These are phyloP conservation scores for Megalops cyprinoides DNA, from an alignment of 2,797 vertebrate genomes.

Conservation along the genomic window DNA sequence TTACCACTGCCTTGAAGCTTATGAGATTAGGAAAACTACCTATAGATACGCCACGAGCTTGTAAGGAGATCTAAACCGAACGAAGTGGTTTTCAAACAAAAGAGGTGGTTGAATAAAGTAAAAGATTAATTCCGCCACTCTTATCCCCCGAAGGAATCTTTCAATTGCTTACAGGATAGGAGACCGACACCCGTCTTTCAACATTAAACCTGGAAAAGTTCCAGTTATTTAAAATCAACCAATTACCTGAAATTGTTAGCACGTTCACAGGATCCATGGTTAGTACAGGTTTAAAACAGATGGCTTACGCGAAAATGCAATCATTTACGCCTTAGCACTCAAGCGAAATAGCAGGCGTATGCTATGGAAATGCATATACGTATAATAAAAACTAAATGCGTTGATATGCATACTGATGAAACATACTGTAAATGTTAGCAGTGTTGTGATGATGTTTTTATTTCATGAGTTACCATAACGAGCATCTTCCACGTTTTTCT, in stretches of 20 bases:
- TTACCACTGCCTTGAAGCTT: constrained; percentile 65
- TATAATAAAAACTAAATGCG: not conserved
- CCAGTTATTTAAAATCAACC: constrained; percentile 39
- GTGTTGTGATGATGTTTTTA: too few relatives aligned
- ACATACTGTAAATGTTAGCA: too few relatives aligned
- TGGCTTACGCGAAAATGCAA: not conserved
- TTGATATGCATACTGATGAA: not conserved
- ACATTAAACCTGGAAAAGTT: constrained; percentile 26
- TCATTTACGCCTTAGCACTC: not conserved
- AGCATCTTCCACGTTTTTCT: too few relatives aligned
- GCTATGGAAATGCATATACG: not conserved
- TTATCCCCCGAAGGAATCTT: constrained; percentile 70
- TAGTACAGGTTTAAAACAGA: constrained; percentile 60
- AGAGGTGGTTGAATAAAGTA: constrained; percentile 65
- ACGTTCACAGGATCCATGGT: constrained; percentile 61
- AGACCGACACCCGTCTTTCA: constrained; percentile 28
- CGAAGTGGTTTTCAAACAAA: constrained; percentile 70
- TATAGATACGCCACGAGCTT: constrained; percentile 73
- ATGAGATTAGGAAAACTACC: constrained; percentile 76
- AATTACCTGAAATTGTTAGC: constrained; percentile 64
- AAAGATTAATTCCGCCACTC: constrained; percentile 67
- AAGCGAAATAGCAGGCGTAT: not conserved
- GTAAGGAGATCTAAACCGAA: constrained; percentile 63
- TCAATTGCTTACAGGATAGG: constrained; percentile 51
- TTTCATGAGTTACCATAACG: too few relatives aligned